Base-by-base conservation (phyloP, 2,888 invertebrate species). In the Cheilosia grossa region DNA sequence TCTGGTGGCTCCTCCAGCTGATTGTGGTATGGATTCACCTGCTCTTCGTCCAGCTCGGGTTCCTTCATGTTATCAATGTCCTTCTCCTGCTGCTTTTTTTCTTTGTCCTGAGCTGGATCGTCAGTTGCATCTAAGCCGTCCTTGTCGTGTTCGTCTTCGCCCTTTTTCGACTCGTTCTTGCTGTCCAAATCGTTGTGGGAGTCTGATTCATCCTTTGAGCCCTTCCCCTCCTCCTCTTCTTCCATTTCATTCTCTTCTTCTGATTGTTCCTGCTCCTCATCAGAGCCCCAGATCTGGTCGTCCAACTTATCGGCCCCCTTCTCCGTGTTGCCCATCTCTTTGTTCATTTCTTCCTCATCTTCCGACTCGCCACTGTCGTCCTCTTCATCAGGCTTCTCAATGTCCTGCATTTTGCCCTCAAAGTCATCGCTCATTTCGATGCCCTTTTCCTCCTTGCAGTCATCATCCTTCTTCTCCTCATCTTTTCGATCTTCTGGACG, bases 391-490 rank as follows among this genome's bases (percentile, higher is more conserved):
- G 90, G 94, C 85, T 95, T 94, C 3, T 96, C 96, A 17, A 96
- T 92, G 89, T 98, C 95, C 87, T 92, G 91, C 89, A 90, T 89
- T 87, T 90, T 90, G 47, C 92, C 97, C 75, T 98, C 98, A 90
- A 99, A 98, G 90, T 99, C 97, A 87, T 98, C 98, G 19, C 97
- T 96, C 98, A 99, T 98, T 89, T 99, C 98, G 70, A 99, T 95
- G 19, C 98, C 98, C 63, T 97, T 96, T 85, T 98, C 97, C 90
- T 98, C 97, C 89, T 96, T 95, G 88, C 96, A 95, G 89, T 97
- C 96, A 33, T 95, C 94, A 77, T 95, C 94, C 85, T 97, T 95
- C 89, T 97, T 94, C 3, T 88, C 89, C 87, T 97, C 94, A 37
- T 91, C 89, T 30, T 91, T 89, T 1, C 91, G 90, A 89, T 96